These are phyloP conservation scores for Actinernus sp. DNA, from an alignment of 92 coral and sea anemone species.

Conservation along the genomic window DNA sequence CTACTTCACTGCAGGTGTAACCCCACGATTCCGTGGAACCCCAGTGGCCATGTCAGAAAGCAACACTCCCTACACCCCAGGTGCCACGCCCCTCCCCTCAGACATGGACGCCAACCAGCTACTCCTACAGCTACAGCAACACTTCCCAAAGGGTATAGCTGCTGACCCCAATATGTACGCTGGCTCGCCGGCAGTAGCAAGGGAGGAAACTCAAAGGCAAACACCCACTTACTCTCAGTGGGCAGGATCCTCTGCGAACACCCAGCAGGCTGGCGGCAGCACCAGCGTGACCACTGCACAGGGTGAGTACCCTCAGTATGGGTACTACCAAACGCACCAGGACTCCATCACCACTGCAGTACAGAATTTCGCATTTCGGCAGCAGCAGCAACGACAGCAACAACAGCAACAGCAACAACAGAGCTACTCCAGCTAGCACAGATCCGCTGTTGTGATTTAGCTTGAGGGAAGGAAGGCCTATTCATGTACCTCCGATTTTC, in stretches of 20 bases:
- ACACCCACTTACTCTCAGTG: conserved; percentile 18
- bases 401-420: conserved; percentile 52
- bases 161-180: conserved; percentile 83
- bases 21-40: conserved; percentile 80
- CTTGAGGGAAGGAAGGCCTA: no score
- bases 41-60: conserved; percentile 87
- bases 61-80: conserved; percentile 99
- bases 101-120: conserved; percentile 94
- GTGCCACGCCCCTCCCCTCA: conserved; percentile 82
- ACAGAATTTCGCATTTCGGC: conserved; percentile 56
- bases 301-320: conserved; percentile 88
- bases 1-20: conserved; percentile 82
- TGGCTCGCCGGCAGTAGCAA: conserved; percentile 74
- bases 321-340: conserved; percentile 94
- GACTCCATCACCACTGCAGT: conserved; percentile 70
- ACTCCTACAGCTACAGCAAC: conserved; percentile 87
- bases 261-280: conserved; percentile 22
- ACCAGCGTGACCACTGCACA: conserved; percentile 26
- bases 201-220: conserved; percentile 64
- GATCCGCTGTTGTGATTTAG: not conserved
- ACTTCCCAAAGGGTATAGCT: conserved; percentile 84
- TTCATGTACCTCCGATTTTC: no score
- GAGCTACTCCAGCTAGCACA: conserved; percentile 22
- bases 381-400: conserved; percentile 38
- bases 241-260: not conserved